phyloP scores from a whole-genome alignment of 2,113 vertebrate species.

The Toxotes chatareus region DNA sequence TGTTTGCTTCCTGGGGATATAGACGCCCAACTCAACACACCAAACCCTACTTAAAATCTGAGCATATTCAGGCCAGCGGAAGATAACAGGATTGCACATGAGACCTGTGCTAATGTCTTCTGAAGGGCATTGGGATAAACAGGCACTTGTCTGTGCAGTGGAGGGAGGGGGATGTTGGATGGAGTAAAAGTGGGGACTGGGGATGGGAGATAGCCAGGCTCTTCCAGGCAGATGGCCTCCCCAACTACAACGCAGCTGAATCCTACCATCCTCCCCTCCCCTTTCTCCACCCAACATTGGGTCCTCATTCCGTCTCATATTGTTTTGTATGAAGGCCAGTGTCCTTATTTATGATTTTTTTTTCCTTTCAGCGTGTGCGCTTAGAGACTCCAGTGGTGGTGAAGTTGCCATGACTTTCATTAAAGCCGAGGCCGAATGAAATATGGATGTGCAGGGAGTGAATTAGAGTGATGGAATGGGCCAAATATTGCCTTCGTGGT shows the following conservation, averaged over 20 bases:
- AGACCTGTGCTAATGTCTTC: conserved; percentile 83
- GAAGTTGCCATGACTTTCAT: conserved; percentile 86
- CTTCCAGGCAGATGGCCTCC: conserved; percentile 69
- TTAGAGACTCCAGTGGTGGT: conserved; percentile 78
- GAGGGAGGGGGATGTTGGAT: conserved; percentile 50
- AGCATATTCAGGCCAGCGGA: conserved; percentile 78
- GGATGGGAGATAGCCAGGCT: conserved; percentile 75
- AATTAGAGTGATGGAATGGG: conserved; percentile 85
- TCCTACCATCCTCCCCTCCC: conserved; percentile 14
- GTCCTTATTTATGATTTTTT: conserved; percentile 83
- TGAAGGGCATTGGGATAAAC: conserved; percentile 85
- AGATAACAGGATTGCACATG: conserved; percentile 82
- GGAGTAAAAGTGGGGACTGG: conserved; percentile 62
- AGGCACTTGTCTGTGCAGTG: conserved; percentile 72
- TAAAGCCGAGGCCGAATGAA: conserved; percentile 85
- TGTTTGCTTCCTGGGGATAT: conserved; percentile 80
- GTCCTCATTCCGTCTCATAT: conserved; percentile 70
- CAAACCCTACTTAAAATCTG: conserved; percentile 79
- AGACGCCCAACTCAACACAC: conserved; percentile 71
- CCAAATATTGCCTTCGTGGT: conserved; percentile 83
- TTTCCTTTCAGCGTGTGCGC: conserved; percentile 71
- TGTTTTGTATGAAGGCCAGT: conserved; percentile 81
- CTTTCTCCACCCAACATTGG: conserved; percentile 56
- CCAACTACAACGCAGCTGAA: conserved; percentile 55
- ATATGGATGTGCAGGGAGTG: conserved; percentile 85